phyloP scores from a whole-genome alignment of 2,797 vertebrate genomes.

The Channallabes apus region DNA sequence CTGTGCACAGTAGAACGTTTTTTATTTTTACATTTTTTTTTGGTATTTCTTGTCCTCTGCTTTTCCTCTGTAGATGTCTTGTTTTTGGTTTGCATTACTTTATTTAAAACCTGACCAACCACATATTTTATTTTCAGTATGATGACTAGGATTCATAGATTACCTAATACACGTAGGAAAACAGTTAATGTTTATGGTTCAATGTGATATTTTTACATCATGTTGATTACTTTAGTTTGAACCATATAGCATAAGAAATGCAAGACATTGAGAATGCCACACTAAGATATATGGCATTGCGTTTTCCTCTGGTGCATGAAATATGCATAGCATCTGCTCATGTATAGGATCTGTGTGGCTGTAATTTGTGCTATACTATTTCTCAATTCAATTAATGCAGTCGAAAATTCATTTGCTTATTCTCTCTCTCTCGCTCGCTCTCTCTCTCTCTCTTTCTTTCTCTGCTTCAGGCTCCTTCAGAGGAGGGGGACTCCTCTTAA shows the following conservation, averaged over 20 bases:
- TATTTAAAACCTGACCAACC: neutral
- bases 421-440: slow-evolving; percentile 54
- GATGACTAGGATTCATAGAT: neutral
- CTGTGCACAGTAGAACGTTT: neutral
- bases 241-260: slow-evolving; percentile 23
- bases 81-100: neutral
- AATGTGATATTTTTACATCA: slow-evolving; percentile 35
- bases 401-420: slow-evolving; percentile 54
- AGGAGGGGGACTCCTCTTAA: slow-evolving; percentile 60
- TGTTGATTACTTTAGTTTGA: slow-evolving; percentile 11
- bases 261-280: slow-evolving; percentile 29
- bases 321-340: slow-evolving; percentile 29
- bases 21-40: neutral
- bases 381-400: slow-evolving; percentile 54
- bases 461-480: slow-evolving; percentile 45
- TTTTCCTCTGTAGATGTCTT: neutral
- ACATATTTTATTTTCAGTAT: neutral
- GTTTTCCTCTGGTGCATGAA: slow-evolving; percentile 20
- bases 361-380: slow-evolving; percentile 44
- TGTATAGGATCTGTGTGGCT: slow-evolving; percentile 36
- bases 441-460: slow-evolving; percentile 46
- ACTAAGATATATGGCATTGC: slow-evolving; percentile 29
- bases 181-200: neutral
- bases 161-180: slow-evolving; percentile 5
- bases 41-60: neutral